phyloP scores from a whole-genome alignment of 2,797 vertebrate species.

The Triplophysa bombifrons region DNA sequence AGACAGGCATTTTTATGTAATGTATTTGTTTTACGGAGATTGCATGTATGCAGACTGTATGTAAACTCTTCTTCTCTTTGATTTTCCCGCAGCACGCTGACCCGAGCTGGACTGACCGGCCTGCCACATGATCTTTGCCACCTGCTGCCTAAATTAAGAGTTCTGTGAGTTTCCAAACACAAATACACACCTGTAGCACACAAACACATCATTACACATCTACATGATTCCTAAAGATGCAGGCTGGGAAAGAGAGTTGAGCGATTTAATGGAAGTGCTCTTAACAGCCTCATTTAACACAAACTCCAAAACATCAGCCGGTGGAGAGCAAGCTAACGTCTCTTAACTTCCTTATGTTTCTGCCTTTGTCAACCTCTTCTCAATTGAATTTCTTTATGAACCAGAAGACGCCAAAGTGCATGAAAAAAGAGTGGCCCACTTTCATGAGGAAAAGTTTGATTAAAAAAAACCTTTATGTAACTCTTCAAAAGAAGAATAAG shows the following conservation, averaged over 20 bases:
- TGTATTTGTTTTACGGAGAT: too few species aligned
- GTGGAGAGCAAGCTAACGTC: background rate
- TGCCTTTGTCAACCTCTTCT: background rate
- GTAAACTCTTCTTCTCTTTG: conserved; percentile 45
- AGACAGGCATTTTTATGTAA: too few species aligned
- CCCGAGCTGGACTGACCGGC: conserved; percentile 83
- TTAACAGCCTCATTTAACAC: conserved; percentile 9
- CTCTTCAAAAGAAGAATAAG: too few species aligned
- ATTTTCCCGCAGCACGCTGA: conserved; percentile 83
- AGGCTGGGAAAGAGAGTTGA: background rate
- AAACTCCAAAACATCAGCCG: background rate
- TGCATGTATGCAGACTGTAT: background rate
- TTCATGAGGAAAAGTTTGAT: too few species aligned
- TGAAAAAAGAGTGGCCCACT: too few species aligned
- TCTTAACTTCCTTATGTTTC: background rate
- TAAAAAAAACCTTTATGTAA: too few species aligned
- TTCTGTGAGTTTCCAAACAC: conserved; percentile 84
- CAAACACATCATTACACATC: background rate
- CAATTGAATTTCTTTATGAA: too few species aligned
- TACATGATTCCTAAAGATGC: conserved; percentile 18
- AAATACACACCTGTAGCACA: conserved; percentile 31
- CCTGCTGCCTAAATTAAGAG: conserved; percentile 87
- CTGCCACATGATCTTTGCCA: conserved; percentile 89
- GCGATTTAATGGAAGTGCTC: conserved; percentile 19
- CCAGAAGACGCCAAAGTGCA: too few species aligned